Evolutionary conservation across 1,140 invertebrate species (phyloP).

Genomic region (Halesus radiatus): DNA sequence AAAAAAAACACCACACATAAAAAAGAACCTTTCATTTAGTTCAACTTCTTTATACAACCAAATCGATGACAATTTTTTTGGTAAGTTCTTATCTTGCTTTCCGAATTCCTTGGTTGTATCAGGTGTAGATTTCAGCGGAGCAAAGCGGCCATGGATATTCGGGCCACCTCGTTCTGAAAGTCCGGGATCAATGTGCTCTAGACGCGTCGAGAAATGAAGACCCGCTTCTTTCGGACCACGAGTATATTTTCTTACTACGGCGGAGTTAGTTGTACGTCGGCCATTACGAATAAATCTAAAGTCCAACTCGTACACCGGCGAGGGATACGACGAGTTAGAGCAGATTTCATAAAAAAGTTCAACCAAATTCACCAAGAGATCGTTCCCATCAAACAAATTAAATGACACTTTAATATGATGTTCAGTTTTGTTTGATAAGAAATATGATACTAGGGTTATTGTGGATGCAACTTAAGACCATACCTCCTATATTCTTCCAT

Average conservation of each 20-base stretch:
- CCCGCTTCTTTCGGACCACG: constrained; percentile 57
- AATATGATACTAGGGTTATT: background rate
- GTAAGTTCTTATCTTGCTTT: background rate
- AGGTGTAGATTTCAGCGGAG: background rate
- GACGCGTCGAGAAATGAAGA: constrained; percentile 52
- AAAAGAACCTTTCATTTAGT: constrained; percentile 44
- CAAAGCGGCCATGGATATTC: constrained; percentile 58
- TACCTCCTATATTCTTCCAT: constrained; percentile 45
- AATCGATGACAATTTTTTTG: background rate
- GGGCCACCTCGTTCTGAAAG: constrained; percentile 49
- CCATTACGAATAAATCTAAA: constrained; percentile 65
- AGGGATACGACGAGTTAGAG: background rate
- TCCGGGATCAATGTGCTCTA: constrained; percentile 14
- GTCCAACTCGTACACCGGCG: constrained; percentile 12
- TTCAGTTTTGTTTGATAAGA: background rate
- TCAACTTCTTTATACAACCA: background rate
- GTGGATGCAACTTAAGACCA: constrained; percentile 12
- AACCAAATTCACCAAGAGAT: background rate
- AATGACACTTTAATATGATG: background rate
- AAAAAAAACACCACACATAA: constrained; percentile 36
- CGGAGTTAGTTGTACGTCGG: constrained; percentile 58
- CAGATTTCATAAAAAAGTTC: background rate
- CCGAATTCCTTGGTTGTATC: too few relatives aligned
- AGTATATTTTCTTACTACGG: constrained; percentile 64
- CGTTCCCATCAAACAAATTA: background rate